Evolutionary conservation across 1,140 invertebrate genomes (phyloP), one percentile per base, ranked within the genome.

Genomic region (Drosophila burlai): DNA sequence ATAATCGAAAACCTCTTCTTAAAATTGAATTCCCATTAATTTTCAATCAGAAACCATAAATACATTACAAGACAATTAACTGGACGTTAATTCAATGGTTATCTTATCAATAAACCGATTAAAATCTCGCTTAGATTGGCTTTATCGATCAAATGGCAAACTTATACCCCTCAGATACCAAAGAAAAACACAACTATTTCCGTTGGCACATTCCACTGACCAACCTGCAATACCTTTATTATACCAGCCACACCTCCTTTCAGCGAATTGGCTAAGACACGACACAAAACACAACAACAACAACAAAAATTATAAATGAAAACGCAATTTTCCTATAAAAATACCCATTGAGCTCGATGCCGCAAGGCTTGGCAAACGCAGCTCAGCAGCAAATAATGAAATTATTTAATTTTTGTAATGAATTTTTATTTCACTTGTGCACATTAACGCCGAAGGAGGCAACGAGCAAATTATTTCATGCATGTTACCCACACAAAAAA

Each of bases 291-390:
- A 9, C 46, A 49, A 24, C 45, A 46, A 46, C n/a, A 47, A 16
- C 2, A 24, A 24, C 24, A 24, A 45, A 21, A 75, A 89, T 79
- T 81, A 59, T 61, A 80, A 90, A 84, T 79, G 66, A 58, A 89
- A 89, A 89, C 84, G 84, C 84, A 89, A 89, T 89, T 89, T 89
- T 76, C 85, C 84, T 84, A 89, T 89, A 84, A 89, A 87, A 89
- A 89, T 47, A 61, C 43, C 78, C 84, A 84, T 84, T 89, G 84
- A 77, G 57, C 38, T 16, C 15, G 2, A 8, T 29, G 15, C 36
- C 34, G 69, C 54, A 89, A 89, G 78, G 81, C 84, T 58, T 10
- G 47, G 54, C 50, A 71, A 79, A 71, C 76, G 76, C 76, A 79
- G 55, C 58, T 34, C 34, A 38, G 58, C 75, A 63, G 42, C 61